phyloP scores from a whole-genome alignment of 2,113 vertebrate genomes.

The Trichomycterus rosablanca region DNA sequence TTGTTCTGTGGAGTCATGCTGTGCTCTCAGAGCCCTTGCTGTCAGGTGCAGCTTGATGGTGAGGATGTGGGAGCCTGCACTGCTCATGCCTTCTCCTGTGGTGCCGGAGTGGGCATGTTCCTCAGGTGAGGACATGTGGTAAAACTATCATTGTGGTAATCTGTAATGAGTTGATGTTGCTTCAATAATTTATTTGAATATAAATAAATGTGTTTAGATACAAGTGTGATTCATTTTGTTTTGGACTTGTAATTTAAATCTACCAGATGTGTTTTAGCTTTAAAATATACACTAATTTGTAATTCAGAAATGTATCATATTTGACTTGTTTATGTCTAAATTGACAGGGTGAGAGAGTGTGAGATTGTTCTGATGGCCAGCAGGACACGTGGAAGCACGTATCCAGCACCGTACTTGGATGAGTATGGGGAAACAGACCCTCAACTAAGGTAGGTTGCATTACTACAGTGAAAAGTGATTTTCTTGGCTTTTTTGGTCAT shows the following conservation, averaged over 20 bases:
- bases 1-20: conserved; percentile 91
- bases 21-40: conserved; percentile 92
- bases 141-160: no score
- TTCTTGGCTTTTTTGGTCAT: not conserved
- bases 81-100: conserved; percentile 85
- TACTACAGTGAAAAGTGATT: not conserved
- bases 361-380: conserved; percentile 89
- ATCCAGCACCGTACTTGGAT: conserved; percentile 92
- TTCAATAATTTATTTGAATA: no score
- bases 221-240: no score
- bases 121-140: conserved; percentile 72
- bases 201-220: no score
- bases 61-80: conserved; percentile 91
- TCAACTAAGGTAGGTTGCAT: conserved; percentile 77
- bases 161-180: no score
- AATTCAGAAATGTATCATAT: no score
- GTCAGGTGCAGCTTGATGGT: conserved; percentile 83
- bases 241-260: no score
- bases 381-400: conserved; percentile 87
- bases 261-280: no score
- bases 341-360: conserved; percentile 92
- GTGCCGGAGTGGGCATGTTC: conserved; percentile 94
- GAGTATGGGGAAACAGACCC: conserved; percentile 98
- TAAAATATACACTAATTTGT: no score
- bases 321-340: no score